phyloP scores from a whole-genome alignment of 2,888 invertebrate genomes.

The Drosophila subquinaria region DNA sequence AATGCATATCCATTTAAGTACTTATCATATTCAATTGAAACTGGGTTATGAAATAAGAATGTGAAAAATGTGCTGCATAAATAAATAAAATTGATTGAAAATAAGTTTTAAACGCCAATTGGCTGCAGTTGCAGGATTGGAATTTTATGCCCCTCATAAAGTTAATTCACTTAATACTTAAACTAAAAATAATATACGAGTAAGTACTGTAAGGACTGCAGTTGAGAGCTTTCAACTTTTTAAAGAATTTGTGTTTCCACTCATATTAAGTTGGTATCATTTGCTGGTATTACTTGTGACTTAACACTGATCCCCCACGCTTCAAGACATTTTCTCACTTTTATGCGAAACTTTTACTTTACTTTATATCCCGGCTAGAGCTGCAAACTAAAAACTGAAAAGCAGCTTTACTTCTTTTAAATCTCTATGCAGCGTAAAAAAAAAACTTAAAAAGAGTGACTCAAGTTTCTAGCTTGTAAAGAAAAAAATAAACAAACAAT shows the following conservation, averaged over 20 bases:
- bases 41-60: too few species aligned
- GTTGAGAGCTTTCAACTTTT: background rate
- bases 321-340: slow-evolving; percentile 53
- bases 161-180: background rate
- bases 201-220: background rate
- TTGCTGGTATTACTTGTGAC: slow-evolving; percentile 63
- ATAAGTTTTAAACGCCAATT: background rate
- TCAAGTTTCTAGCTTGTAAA: slow-evolving; percentile 56
- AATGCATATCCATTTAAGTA: slow-evolving; percentile 41
- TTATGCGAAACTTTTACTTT: slow-evolving; percentile 64
- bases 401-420: slow-evolving; percentile 64
- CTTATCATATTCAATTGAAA: background rate
- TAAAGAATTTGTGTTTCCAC: slow-evolving; percentile 3
- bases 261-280: slow-evolving; percentile 56
- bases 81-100: background rate
- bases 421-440: slow-evolving; percentile 55
- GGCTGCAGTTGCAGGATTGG: background rate
- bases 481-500: slow-evolving; percentile 12
- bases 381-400: slow-evolving; percentile 34
- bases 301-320: slow-evolving; percentile 71
- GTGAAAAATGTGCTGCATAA: background rate
- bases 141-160: background rate
- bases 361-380: slow-evolving; percentile 48
- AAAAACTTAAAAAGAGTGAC: slow-evolving; percentile 53
- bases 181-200: background rate